Conservation (phyloP, 2,113 vertebrate genomes). For the Damaliscus lunatus region DNA sequence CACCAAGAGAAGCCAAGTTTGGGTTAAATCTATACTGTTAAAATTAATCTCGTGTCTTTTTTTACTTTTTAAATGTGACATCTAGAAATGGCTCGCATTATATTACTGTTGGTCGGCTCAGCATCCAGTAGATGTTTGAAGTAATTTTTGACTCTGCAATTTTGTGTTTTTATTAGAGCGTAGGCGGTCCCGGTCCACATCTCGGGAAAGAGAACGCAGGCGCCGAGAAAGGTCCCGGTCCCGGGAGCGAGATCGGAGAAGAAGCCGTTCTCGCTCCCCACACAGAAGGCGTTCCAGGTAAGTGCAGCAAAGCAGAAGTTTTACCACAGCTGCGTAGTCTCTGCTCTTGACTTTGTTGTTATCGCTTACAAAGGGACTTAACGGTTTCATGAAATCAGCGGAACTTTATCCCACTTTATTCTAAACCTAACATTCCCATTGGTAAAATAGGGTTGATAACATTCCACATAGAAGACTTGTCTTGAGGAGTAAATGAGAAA, state of each 20-base stretch:
- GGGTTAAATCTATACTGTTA: background rate
- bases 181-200: slow-evolving; percentile 91
- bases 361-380: background rate
- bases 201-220: slow-evolving; percentile 91
- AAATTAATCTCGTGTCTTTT: background rate
- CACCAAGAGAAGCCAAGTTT: background rate
- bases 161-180: slow-evolving; percentile 83
- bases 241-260: slow-evolving; percentile 90
- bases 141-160: background rate
- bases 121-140: background rate
- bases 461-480: background rate
- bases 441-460: background rate
- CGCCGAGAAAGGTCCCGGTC: slow-evolving; percentile 91
- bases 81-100: background rate
- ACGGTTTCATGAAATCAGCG: background rate
- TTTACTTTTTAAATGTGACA: background rate
- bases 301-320: slow-evolving; percentile 39
- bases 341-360: background rate
- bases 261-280: slow-evolving; percentile 92
- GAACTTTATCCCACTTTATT: background rate
- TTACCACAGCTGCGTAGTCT: background rate
- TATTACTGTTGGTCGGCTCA: background rate
- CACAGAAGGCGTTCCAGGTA: slow-evolving; percentile 94
- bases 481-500: background rate
- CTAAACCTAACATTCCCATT: background rate